Evolutionary conservation across 2,888 invertebrate species (phyloP), one percentile per base, ranked within the genome.

Genomic region (Aporophyla nigra): DNA sequence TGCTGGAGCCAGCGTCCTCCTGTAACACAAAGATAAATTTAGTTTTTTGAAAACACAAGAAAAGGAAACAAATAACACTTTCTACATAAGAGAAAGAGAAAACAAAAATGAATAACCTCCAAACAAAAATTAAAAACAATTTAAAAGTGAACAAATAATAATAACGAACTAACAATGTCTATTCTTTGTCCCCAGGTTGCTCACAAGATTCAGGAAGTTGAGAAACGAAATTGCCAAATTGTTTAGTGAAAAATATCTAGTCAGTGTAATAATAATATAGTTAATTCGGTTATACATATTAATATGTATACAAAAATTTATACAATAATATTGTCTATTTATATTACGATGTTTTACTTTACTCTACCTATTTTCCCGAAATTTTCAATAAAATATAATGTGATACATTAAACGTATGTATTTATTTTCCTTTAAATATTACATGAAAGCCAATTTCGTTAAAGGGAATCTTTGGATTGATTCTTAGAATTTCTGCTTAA

Each of bases 321-420:
- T 96, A 96, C 96, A 96, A 95, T 96, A 95, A 96, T 94, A 96
- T 94, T 95, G 92, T 95, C 94, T 96, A 95, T 96, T 96, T 95
- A 94, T 93, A 95, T 90, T 91, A 88, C 80, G 85, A 86, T 83
- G 90, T 92, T 93, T 94, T 93, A 91, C 82, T 92, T 93, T 91
- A 82, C 53, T 81, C 68, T 74, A 72, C 84, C 84, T 80, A 61
- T 78, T 82, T 82, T 80, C 83, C 87, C 82, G n/a, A 74, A 46
- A 65, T 80, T 85, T 82, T 81, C 71, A 88, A 88, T 83, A 80
- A 86, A 85, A 56, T 16, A 73, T 74, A 63, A 84, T 80, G 65
- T 75, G 54, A 74, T n/a, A 74, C 61, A 75, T 74, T 68, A 72
- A n/a, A 69, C 51, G 40, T 21, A 27, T 51, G 51, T 67, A 24